phyloP scores from a whole-genome alignment of 64 coral and sea anemone species.

The Hydrozoanthus tunicans region DNA sequence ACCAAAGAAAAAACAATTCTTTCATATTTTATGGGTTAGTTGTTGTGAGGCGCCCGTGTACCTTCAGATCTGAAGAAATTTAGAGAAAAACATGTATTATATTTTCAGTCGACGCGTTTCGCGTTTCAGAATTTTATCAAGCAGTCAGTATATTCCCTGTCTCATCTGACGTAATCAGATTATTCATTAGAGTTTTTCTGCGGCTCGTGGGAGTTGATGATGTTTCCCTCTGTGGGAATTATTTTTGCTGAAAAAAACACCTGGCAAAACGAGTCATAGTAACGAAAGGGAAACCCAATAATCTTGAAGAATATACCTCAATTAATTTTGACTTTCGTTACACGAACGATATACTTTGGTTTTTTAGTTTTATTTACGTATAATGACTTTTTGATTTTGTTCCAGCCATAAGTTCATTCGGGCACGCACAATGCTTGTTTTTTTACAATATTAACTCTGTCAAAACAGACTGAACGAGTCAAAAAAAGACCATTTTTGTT shows the following conservation, averaged over 20 bases:
- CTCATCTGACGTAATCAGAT: not conserved
- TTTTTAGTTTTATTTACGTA: not conserved
- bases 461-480: not conserved
- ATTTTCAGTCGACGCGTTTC: not conserved
- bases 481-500: not conserved
- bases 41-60: no score
- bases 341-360: not conserved
- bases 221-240: not conserved
- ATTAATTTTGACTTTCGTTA: not conserved
- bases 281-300: not conserved
- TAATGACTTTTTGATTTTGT: not conserved
- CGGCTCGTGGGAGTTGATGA: not conserved
- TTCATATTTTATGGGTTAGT: no score
- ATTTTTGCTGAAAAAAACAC: not conserved
- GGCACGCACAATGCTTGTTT: not conserved
- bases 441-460: not conserved
- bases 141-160: not conserved
- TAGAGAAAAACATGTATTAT: not conserved
- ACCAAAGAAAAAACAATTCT: no score
- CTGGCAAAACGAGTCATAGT: not conserved
- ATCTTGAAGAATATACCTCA: not conserved
- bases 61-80: not conserved
- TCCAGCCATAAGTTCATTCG: not conserved
- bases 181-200: constrained; percentile 35
- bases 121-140: not conserved